Evolutionary conservation across 1,140 invertebrate genomes (phyloP).

Genomic region (Linepithema humile): DNA sequence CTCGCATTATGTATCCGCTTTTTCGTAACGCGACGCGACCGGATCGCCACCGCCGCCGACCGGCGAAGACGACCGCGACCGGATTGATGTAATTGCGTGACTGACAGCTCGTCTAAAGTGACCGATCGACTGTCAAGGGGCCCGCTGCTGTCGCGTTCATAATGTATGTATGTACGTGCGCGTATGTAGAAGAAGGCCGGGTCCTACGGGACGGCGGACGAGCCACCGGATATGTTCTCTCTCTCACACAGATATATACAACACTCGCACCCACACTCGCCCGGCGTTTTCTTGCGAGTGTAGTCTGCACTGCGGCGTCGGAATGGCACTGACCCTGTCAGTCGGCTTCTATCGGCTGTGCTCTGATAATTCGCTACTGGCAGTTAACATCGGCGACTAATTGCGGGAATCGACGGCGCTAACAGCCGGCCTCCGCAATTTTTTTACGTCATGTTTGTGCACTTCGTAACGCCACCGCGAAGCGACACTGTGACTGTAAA

Average conservation of each 20-base stretch:
- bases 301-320: not conserved
- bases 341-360: not conserved
- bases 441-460: not conserved
- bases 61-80: constrained; percentile 12
- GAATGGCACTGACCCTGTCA: constrained; percentile 61
- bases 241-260: too few relatives aligned
- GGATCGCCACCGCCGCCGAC: too few relatives aligned
- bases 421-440: not conserved
- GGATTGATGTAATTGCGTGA: constrained; percentile 77
- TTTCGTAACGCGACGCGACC: constrained; percentile 43
- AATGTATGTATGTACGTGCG: constrained; percentile 39
- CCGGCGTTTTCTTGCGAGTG: constrained; percentile 44
- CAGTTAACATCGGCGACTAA: constrained; percentile 23
- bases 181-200: constrained; percentile 53
- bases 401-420: not conserved
- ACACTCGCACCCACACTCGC: not conserved
- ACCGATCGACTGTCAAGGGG: constrained; percentile 63
- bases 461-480: not conserved
- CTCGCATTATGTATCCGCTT: constrained; percentile 27
- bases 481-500: not conserved
- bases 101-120: constrained; percentile 71
- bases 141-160: constrained; percentile 42
- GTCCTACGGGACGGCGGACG: constrained; percentile 6
- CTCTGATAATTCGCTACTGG: constrained; percentile 25
- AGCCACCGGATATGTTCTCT: constrained; percentile 70